Evolutionary conservation across 2,888 invertebrate species (phyloP).

Genomic region (Isotomurus palustris): DNA sequence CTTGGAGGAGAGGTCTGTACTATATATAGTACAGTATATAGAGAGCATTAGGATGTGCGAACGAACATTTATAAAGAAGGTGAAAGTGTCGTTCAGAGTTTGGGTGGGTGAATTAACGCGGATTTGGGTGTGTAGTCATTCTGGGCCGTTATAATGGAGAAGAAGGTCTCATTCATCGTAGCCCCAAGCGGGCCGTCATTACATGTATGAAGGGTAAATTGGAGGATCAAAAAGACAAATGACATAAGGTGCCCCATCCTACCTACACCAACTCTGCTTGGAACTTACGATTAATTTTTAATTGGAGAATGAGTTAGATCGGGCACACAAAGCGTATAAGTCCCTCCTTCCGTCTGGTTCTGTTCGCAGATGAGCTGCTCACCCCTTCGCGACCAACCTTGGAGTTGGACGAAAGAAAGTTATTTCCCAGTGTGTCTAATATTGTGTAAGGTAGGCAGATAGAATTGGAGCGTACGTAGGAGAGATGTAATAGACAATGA

Average conservation of each 20-base stretch:
- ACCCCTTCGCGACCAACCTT: background rate
- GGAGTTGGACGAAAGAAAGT: background rate
- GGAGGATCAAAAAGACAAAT: background rate
- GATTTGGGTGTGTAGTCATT: background rate
- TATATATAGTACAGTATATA: too few relatives aligned
- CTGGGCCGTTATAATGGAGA: background rate
- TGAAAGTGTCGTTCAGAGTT: too few relatives aligned
- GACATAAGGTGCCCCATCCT: background rate
- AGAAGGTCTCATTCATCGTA: background rate
- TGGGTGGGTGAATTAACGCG: too few relatives aligned
- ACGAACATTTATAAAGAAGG: too few relatives aligned
- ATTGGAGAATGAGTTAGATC: slow-evolving; percentile 8
- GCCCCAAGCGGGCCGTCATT: background rate
- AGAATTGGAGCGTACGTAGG: slow-evolving; percentile 3
- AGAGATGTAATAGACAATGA: slow-evolving; percentile 4
- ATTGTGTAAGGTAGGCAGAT: background rate
- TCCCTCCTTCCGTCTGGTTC: background rate
- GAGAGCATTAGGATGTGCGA: too few relatives aligned
- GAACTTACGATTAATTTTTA: slow-evolving; percentile 11
- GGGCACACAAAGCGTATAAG: too few relatives aligned
- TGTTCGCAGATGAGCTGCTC: background rate
- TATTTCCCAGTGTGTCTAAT: background rate
- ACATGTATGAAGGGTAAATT: background rate
- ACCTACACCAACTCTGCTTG: background rate
- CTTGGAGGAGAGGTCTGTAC: too few relatives aligned